Evolutionary conservation across 2,797 vertebrate species (phyloP).

Genomic region (Sandelia bainsii): DNA sequence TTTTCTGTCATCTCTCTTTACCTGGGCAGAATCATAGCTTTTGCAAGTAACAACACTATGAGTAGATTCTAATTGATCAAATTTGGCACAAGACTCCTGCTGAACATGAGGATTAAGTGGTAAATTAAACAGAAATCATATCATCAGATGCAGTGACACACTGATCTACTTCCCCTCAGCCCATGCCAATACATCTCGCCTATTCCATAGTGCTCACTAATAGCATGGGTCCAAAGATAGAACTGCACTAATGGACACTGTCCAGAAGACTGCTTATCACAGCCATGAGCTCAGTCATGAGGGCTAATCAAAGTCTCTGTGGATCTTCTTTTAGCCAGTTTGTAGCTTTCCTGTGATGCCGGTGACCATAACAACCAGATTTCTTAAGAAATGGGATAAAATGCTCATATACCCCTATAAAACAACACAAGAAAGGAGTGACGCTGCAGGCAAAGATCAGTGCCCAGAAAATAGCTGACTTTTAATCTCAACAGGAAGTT

Average conservation of each 20-base stretch:
- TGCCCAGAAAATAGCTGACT: too few relatives aligned
- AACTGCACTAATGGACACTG: constrained; percentile 58
- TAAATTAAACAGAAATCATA: constrained; percentile 38
- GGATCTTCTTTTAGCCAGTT: constrained; percentile 4
- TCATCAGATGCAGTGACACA: constrained; percentile 23
- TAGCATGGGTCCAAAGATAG: constrained; percentile 64
- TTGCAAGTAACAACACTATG: neutral
- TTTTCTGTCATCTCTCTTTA: neutral
- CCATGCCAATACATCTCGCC: constrained; percentile 41
- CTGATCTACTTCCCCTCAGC: constrained; percentile 44
- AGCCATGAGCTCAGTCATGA: constrained; percentile 33
- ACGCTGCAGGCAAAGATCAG: too few relatives aligned
- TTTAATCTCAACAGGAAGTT: too few relatives aligned
- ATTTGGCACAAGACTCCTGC: constrained; percentile 2
- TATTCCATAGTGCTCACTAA: constrained; percentile 36
- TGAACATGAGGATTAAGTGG: constrained; percentile 21
- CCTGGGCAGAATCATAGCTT: neutral
- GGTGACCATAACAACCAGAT: neutral
- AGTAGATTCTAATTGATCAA: constrained; percentile 13
- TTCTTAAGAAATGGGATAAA: constrained; percentile 8
- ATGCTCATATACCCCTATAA: neutral
- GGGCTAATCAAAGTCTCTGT: constrained; percentile 7
- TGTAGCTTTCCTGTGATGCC: constrained; percentile 7
- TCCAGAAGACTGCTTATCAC: constrained; percentile 40
- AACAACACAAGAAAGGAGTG: too few relatives aligned